Evolutionary conservation across 2,113 vertebrate genomes (phyloP).

Genomic region (Oophaga pumilio): DNA sequence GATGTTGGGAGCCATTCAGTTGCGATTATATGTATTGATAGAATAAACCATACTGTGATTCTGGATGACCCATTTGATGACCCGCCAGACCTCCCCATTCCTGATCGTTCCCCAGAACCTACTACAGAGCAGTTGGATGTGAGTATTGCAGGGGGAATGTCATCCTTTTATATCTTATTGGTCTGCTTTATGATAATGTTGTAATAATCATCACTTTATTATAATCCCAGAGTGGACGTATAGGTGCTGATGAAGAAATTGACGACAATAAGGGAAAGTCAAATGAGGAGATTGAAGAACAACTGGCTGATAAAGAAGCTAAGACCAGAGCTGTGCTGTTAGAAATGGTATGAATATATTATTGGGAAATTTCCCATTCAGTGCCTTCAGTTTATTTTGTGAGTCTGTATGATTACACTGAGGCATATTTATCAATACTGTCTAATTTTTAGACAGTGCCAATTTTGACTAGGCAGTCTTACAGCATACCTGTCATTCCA

Average conservation of each 20-base stretch:
- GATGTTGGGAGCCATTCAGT: neutral
- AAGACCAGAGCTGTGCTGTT: constrained; percentile 94
- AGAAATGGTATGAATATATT: constrained; percentile 86
- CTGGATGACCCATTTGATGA: constrained; percentile 96
- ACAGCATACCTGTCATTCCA: too few species aligned
- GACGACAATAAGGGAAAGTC: constrained; percentile 84
- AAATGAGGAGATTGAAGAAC: constrained; percentile 87
- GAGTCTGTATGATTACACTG: too few species aligned
- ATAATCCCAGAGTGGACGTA: constrained; percentile 87
- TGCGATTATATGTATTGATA: constrained; percentile 62
- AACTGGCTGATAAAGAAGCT: constrained; percentile 91
- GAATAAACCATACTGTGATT: constrained; percentile 96
- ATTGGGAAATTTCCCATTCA: neutral
- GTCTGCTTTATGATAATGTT: neutral
- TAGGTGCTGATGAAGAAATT: constrained; percentile 95
- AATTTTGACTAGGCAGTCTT: too few species aligned
- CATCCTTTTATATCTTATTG: too few species aligned
- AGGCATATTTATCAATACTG: too few species aligned
- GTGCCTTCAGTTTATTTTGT: too few species aligned
- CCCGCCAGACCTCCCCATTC: constrained; percentile 83
- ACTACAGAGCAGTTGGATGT: constrained; percentile 92
- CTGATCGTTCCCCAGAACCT: constrained; percentile 92
- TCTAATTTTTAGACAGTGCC: too few species aligned
- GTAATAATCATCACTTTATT: neutral
- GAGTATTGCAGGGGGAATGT: constrained; percentile 66